Base-by-base conservation (phyloP, 2,113 vertebrate species). In the Helogale parvula region DNA sequence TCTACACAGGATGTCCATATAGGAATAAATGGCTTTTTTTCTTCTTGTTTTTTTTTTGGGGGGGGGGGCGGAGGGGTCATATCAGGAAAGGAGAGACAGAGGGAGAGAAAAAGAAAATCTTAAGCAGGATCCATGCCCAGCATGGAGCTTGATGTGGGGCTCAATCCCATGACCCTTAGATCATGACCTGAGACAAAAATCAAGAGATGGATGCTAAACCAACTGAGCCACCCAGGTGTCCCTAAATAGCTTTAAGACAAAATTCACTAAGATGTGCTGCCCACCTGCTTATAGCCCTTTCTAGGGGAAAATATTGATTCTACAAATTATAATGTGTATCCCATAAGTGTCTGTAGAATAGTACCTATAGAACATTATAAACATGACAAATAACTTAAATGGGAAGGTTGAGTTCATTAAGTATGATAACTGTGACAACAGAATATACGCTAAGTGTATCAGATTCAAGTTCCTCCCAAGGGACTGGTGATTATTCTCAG, bases 121-220 rank as follows among this genome's bases (percentile, higher is more conserved):
- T 60, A 23, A 60, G 57, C 57, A 60, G 57, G 57, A 23, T 25
- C 57, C 57, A 60, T 60, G 57, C 8, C 57, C 57, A 21, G 57
- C 21, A 60, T 0, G 2, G 57, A 60, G 57, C 7, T 23, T 21
- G 1, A 23, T 23, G 57, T 0, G 2, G 7, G 57, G 8, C 57
- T 60, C 21, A 60, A 60, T 60, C 21, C 57, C 57, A 60, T 21
- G 8, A 25, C 57, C 7, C 57, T 60, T 21, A 60, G 57, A 60
- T 60, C 57, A 23, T 23, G 57, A 60, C 57, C 57, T 60, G 57
- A 60, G 57, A 41, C 57, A 21, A 60, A 60, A 60, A 60, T 60
- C 57, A 60, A 60, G 57, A 25, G 57, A 9, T 60, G 7, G 8
- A 60, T 60, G 57, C 21, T 8, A 60, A 60, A 60, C 57, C 57